Base-by-base conservation (phyloP, 2,888 invertebrate genomes). In the Lasioglossum calceatum region DNA sequence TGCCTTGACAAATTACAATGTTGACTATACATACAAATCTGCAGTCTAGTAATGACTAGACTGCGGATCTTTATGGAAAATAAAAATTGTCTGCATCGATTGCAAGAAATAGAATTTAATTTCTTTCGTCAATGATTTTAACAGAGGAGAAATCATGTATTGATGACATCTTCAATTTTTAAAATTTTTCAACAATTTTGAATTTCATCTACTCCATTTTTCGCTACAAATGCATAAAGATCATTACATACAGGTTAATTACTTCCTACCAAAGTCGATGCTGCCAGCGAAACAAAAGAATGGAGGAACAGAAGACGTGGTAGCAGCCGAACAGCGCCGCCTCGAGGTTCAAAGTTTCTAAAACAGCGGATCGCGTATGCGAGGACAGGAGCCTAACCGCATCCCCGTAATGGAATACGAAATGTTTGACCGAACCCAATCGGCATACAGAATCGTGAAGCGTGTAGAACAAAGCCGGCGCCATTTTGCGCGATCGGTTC, bases 371-470 rank as follows among this genome's bases (percentile, higher is more conserved):
- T 86, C 54, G 64, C 70, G 77, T 80, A 79, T 74, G 85, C 77
- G 54, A 50, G 27, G 70, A 54, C 77, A 73, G 74, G 81, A 72
- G 61, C 54, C 70, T 72, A 54, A 70, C 70, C 75, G 67, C 44
- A 50, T 32, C 61, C 36, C 39, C 39, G 39, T 76, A 64, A 79
- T 76, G 36, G 86, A 86, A 84, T 84, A 81, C 85, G 64, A 79
- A 84, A 61, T 75, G 85, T 81, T 79, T 74, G 77, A 78, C 58
- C 85, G 64, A 72, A 78, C 80, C 54, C 44, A 36, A 12, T 44
- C 32, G 39, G 86, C 84, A 86, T 86, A 81, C 81, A 12, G 75
- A 86, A 86, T 72, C 42, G 23, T n/a, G 50, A 19, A 58, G 73
- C 44, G 27, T 3, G 27, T 36, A 32, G 39, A 76, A 84, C 78